These are phyloP conservation scores for Brachionus paranguensis DNA, from an alignment of 1,140 invertebrate species.

Conservation along the genomic window DNA sequence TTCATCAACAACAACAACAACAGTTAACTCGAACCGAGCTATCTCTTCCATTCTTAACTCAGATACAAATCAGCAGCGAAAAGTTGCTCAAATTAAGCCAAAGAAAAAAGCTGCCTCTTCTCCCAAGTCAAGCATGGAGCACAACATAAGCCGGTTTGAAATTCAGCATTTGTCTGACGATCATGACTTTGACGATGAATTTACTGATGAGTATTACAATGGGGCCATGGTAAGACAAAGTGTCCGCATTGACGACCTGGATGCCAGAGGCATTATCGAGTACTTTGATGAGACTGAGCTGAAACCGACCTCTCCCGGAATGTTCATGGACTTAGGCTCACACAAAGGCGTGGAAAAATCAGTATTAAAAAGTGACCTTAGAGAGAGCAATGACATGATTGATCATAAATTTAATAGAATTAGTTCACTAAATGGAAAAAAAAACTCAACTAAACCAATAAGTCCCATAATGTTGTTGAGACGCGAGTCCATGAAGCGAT, in stretches of 20 bases:
- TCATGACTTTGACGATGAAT: background rate
- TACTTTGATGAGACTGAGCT: constrained; percentile 12
- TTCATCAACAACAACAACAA: constrained; percentile 36
- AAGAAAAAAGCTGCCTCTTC: background rate
- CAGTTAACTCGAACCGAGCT: constrained; percentile 22
- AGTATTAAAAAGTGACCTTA: background rate
- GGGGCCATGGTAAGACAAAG: background rate
- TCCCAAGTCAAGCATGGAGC: background rate
- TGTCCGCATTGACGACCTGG: background rate
- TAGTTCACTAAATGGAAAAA: background rate
- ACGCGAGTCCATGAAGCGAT: background rate
- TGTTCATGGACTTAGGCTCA: background rate
- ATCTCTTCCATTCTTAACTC: background rate
- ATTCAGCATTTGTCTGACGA: constrained; percentile 3
- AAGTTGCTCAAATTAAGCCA: background rate
- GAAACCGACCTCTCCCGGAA: background rate
- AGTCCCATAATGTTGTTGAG: background rate
- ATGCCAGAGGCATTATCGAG: background rate
- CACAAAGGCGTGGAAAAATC: background rate
- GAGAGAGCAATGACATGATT: background rate
- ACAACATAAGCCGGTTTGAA: background rate
- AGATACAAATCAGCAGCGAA: background rate
- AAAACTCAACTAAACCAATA: background rate
- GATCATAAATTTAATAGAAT: background rate
- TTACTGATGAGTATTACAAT: background rate